phyloP scores from a whole-genome alignment of 2,113 vertebrate species.

The Dendropsophus ebraccatus region DNA sequence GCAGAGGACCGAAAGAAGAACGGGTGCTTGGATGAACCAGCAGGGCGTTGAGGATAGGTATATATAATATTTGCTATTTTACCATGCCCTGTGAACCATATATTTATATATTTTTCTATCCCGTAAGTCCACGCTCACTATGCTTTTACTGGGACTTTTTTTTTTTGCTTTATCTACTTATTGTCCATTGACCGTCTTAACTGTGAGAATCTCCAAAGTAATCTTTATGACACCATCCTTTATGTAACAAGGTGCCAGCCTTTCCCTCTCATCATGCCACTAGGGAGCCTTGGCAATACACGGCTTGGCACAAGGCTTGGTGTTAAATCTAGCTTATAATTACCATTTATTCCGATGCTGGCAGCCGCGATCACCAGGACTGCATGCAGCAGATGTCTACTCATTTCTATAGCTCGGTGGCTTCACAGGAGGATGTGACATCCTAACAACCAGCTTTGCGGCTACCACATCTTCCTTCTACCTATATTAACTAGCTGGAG shows the following conservation, averaged over 20 bases:
- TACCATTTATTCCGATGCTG: conserved; percentile 12
- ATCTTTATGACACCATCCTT: background rate
- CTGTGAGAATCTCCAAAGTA: background rate
- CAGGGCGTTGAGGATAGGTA: no score
- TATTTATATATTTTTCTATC: no score
- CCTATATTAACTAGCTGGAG: background rate
- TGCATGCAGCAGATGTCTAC: conserved; percentile 25
- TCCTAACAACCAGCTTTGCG: background rate
- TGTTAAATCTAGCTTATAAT: conserved; percentile 39
- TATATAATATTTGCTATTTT: no score
- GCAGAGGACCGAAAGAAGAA: no score
- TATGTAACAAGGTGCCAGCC: conserved; percentile 19
- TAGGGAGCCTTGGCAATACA: background rate
- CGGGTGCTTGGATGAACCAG: no score
- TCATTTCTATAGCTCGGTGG: conserved; percentile 15
- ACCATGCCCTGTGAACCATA: no score
- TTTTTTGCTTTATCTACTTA: background rate
- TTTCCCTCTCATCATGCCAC: background rate
- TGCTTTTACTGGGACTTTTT: no score
- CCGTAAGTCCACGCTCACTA: no score
- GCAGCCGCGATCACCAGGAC: conserved; percentile 5
- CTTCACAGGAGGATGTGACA: conserved; percentile 22
- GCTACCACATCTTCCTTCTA: background rate
- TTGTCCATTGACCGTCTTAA: background rate
- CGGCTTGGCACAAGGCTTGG: conserved; percentile 6